These are phyloP conservation scores for Musca domestica DNA, from an alignment of 1,140 invertebrate species.

Conservation along the genomic window DNA sequence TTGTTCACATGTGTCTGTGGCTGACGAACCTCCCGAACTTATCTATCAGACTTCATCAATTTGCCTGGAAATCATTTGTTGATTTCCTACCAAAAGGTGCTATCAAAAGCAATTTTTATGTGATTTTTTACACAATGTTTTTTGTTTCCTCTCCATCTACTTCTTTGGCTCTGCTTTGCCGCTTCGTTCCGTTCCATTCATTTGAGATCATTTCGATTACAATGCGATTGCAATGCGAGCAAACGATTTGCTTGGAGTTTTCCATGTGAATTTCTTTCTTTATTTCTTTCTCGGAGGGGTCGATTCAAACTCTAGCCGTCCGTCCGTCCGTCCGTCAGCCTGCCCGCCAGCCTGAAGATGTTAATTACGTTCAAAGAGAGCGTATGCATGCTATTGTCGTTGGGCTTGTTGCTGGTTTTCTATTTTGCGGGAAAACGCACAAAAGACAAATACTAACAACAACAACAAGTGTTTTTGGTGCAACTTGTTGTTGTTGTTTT, in stretches of 20 bases:
- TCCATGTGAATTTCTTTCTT: slow-evolving; percentile 8
- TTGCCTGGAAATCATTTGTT: neutral
- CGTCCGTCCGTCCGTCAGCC: neutral
- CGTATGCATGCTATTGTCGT: too few relatives aligned
- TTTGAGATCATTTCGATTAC: too few relatives aligned
- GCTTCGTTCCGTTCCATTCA: too few relatives aligned
- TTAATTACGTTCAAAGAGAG: too few relatives aligned
- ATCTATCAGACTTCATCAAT: neutral
- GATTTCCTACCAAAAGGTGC: slow-evolving; percentile 14
- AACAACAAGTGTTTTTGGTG: slow-evolving; percentile 12
- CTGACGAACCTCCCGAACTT: neutral
- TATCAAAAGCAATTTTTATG: slow-evolving; percentile 23
- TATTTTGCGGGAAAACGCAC: slow-evolving; percentile 5
- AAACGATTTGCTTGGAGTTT: neutral
- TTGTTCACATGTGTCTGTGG: neutral
- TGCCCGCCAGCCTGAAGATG: neutral
- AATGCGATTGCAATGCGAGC: too few relatives aligned
- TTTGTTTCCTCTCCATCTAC: neutral
- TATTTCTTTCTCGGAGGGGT: neutral
- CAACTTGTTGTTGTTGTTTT: neutral
- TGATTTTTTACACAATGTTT: slow-evolving; percentile 22
- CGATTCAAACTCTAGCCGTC: neutral
- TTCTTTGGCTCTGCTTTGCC: too few relatives aligned
- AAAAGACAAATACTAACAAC: slow-evolving; percentile 1
- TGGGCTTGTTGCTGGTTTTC: too few relatives aligned